Conservation (phyloP, 2,888 invertebrate species). For the Galerucella calmariensis region DNA sequence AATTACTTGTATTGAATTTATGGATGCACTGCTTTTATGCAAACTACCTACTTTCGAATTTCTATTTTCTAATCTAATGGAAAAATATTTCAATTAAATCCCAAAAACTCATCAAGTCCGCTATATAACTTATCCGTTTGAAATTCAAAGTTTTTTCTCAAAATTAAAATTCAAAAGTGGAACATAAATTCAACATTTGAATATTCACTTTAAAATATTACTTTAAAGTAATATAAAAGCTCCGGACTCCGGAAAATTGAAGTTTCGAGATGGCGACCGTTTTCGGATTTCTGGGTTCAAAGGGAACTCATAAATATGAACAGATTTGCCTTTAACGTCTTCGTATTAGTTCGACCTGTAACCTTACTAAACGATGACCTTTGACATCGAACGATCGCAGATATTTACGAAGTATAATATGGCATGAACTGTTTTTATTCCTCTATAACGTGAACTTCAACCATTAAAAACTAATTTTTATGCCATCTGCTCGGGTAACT, state of each 20-base stretch:
- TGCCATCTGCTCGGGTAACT: not conserved
- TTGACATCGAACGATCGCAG: constrained; percentile 36
- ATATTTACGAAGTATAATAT: constrained; percentile 30
- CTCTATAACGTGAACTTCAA: not conserved
- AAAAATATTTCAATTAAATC: constrained; percentile 17
- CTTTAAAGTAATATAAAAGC: constrained; percentile 34
- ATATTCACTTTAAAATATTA: constrained; percentile 34
- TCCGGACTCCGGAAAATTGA: constrained; percentile 24
- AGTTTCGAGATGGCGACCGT: constrained; percentile 10
- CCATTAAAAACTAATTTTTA: not conserved
- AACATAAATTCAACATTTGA: constrained; percentile 20
- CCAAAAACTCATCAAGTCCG: constrained; percentile 8
- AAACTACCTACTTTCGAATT: not conserved
- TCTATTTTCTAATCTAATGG: not conserved
- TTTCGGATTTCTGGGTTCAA: constrained; percentile 32
- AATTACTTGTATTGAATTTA: not conserved
- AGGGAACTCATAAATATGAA: constrained; percentile 40
- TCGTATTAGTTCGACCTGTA: constrained; percentile 38
- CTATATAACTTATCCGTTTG: constrained; percentile 3
- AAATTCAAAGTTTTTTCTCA: constrained; percentile 21
- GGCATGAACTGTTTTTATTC: not conserved
- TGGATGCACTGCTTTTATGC: not conserved
- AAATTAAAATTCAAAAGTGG: constrained; percentile 24
- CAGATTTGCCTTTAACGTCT: constrained; percentile 41
- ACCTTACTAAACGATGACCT: constrained; percentile 40